A percentile compares a stretch with the other conserved stretches of the same genome.
phyloP scores from a whole-genome alignment of 2,797 vertebrate genomes.

The Coranthus polyacanthus region DNA sequence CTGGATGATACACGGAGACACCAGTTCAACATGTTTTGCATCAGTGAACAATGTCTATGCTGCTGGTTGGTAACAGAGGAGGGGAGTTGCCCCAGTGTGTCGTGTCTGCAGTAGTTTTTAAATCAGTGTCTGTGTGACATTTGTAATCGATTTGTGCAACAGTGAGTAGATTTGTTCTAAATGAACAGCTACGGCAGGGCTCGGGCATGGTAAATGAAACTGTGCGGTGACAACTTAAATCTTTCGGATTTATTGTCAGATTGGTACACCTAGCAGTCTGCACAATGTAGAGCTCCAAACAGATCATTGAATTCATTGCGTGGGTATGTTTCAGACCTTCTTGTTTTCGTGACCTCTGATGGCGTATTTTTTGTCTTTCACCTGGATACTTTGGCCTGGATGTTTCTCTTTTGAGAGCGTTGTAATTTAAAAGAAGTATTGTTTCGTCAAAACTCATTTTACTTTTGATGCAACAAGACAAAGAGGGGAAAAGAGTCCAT shows the following conservation, averaged over 20 bases:
- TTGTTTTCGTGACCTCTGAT: too few relatives aligned
- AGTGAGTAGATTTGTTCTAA: background rate
- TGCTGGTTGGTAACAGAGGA: slow-evolving; percentile 38
- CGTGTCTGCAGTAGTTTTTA: slow-evolving; percentile 16
- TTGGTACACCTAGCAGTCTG: too few relatives aligned
- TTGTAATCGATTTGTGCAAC: slow-evolving; percentile 5
- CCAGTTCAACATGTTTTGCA: slow-evolving; percentile 78
- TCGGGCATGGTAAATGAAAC: background rate
- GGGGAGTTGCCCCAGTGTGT: slow-evolving; percentile 11
- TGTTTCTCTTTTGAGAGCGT: too few relatives aligned
- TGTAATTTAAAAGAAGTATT: too few relatives aligned
- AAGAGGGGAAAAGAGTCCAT: background rate
- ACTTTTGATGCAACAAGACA: background rate
- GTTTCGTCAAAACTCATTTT: too few relatives aligned
- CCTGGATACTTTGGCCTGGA: too few relatives aligned
- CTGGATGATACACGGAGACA: slow-evolving; percentile 71
- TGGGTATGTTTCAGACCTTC: too few relatives aligned
- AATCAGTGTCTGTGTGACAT: background rate
- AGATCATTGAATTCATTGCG: too few relatives aligned
- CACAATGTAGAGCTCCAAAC: too few relatives aligned
- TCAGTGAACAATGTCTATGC: slow-evolving; percentile 78
- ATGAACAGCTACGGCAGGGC: background rate
- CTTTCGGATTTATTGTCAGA: background rate
- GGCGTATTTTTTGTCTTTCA: too few relatives aligned
- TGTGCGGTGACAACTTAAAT: too few relatives aligned